Base-by-base conservation (phyloP, 2,888 invertebrate genomes). In the Melinaea menophilus region DNA sequence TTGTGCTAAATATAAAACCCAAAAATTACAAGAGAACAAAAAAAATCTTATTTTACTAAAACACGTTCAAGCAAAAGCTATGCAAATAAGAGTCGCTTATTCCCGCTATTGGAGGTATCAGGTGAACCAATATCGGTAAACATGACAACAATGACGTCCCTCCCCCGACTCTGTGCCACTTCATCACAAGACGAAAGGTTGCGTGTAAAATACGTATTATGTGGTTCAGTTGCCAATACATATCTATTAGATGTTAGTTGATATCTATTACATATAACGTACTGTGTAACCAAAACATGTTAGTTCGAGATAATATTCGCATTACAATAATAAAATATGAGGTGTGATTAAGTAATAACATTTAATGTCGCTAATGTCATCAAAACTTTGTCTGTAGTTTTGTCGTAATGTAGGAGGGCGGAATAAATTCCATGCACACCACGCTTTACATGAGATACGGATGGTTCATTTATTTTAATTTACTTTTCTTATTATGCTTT, bases 111-210 rank as follows among this genome's bases (percentile, higher is more conserved):
- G 51, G n/a, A 33, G n/a, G 47, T 48, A 9, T 58, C 34, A 58
- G 46, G 46, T 34, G 46, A 47, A 47, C 37, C 48, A 51, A 37
- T 22, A 51, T 51, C 51, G 48, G 59, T 54, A 59, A 59, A 54
- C 58, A 59, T 51, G 59, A 54, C 59, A 59, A 33, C 34, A 35
- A 35, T 13, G 37, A 54, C 59, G 11, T 48, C n/a, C 35, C 48
- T 37, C 31, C 35, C 47, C 35, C 12, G 4, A 5, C 13, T 9
- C 22, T 45, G 13, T 22, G 35, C 35, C 37, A 54, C 41, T 34
- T 51, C 11, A 51, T 59, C 51, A 51, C 59, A 48, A 13, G 34
- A n/a, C 48, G 35, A 48, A 34, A 22, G 22, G 58, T 33, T n/a
- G 7, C 22, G n/a, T 37, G 33, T 48, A 11, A 37, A 34, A 47